Evolutionary conservation across 2,888 invertebrate genomes (phyloP).

Genomic region (Onthophagus sagittarius): DNA sequence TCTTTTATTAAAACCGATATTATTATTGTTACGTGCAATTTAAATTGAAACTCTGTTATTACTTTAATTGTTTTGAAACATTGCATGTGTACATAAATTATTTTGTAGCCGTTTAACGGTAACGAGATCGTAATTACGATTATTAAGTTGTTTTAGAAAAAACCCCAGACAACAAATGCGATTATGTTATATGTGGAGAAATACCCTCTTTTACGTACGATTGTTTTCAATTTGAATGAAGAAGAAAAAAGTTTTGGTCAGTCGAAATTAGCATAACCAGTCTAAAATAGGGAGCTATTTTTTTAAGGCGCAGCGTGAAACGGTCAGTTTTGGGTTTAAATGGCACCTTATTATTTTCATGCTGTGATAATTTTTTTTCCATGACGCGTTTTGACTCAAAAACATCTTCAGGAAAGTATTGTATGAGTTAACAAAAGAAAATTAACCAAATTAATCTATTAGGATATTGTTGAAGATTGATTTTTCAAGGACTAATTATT

Average conservation of each 20-base stretch:
- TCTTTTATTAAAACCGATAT: background rate
- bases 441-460: too few species aligned
- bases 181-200: too few species aligned
- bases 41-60: background rate
- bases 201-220: background rate
- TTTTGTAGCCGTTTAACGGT: background rate
- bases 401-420: too few species aligned
- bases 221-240: background rate
- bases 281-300: background rate
- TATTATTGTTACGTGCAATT: background rate
- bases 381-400: too few species aligned
- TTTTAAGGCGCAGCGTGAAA: background rate
- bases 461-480: too few species aligned
- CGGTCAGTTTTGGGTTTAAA: background rate
- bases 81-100: background rate
- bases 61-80: background rate
- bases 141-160: background rate
- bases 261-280: background rate
- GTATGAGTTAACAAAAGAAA: too few species aligned
- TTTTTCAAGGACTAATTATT: too few species aligned
- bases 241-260: background rate
- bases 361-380: background rate
- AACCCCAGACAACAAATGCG: too few species aligned
- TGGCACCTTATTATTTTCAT: background rate
- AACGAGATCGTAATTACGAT: background rate